Evolutionary conservation across 2,113 vertebrate species (phyloP), one percentile per base, ranked within the genome.

Genomic region (Naja naja): DNA sequence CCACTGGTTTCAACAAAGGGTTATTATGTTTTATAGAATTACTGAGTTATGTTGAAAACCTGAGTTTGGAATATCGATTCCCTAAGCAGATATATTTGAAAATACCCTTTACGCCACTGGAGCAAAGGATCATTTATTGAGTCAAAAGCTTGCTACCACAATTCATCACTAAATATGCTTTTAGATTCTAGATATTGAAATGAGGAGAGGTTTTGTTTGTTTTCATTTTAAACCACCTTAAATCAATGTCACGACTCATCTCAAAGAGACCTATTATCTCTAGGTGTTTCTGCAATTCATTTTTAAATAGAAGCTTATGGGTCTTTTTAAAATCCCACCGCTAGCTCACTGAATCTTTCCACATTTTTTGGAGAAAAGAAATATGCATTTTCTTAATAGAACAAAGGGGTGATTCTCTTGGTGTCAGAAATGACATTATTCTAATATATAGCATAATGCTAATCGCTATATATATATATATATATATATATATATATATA

Each of bases 101-200:
- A 91, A 95, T 69, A 49, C 34, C 22, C 14, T 74, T 93, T 93
- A 92, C 90, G 95, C 88, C 27, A 23, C n/a, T 47, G 2, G 58
- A 94, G 30, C 55, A 87, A 18, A 91, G 89, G 96, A 93, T 87
- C 25, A 88, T 85, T 94, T 96, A 49, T 47, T 88, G 27, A 90
- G 34, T 94, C 95, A 93, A 95, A 91, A 93, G 74, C 34, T 30
- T 4, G 0, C 54, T 58, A 53, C 22, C 85, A 20, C 45, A 4
- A 34, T 74, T 95, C 86, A 39, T 94, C n/a, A 94, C 3, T 93
- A 91, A 94, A 89, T 74, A 93, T 5, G 93, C 87, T 34, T 74
- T 94, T 94, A 53, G 93, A 54, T 95, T 96, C 89, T 58, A 94
- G 64, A 60, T 90, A 49, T 16, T 91, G 91, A 34, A 95, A 18